Conservation (phyloP, 2,113 vertebrate genomes). For the Otocyon megalotis region DNA sequence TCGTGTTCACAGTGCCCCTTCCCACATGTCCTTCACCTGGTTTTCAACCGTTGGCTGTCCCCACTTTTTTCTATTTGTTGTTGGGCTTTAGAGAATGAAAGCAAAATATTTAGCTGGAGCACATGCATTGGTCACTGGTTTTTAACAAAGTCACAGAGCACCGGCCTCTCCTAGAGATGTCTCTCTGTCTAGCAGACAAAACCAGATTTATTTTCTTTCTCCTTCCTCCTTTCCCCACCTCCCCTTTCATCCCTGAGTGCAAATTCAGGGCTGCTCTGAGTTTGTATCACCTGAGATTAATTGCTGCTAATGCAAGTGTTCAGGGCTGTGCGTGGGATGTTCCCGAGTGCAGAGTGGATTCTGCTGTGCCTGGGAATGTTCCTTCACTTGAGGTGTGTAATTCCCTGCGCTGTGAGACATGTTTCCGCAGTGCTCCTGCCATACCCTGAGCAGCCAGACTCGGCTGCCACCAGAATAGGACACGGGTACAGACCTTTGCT, state of each 20-base stretch:
- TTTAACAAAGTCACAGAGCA: slow-evolving; percentile 74
- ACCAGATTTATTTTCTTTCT: slow-evolving; percentile 58
- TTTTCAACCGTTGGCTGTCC: neutral
- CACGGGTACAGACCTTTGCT: slow-evolving; percentile 43
- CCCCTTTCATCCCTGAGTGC: slow-evolving; percentile 78
- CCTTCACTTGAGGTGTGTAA: slow-evolving; percentile 79
- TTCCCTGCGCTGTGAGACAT: slow-evolving; percentile 76
- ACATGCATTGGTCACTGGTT: neutral
- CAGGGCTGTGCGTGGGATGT: slow-evolving; percentile 75
- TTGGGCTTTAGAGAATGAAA: slow-evolving; percentile 52
- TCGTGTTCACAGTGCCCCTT: neutral
- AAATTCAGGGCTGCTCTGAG: slow-evolving; percentile 74
- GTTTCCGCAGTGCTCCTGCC: slow-evolving; percentile 52
- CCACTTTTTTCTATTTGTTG: neutral
- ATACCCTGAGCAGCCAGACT: slow-evolving; percentile 63
- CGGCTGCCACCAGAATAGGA: slow-evolving; percentile 68
- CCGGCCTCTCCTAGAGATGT: slow-evolving; percentile 74
- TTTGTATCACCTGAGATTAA: slow-evolving; percentile 80
- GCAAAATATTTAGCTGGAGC: slow-evolving; percentile 66
- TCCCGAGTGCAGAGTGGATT: slow-evolving; percentile 79
- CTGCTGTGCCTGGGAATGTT: slow-evolving; percentile 79
- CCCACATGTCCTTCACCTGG: neutral
- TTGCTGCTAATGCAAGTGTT: slow-evolving; percentile 77
- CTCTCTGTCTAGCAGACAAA: slow-evolving; percentile 78
- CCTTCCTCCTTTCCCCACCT: slow-evolving; percentile 40